These are phyloP conservation scores for Megaceryle alcyon DNA, from an alignment of 2,797 vertebrate genomes.

Conservation along the genomic window DNA sequence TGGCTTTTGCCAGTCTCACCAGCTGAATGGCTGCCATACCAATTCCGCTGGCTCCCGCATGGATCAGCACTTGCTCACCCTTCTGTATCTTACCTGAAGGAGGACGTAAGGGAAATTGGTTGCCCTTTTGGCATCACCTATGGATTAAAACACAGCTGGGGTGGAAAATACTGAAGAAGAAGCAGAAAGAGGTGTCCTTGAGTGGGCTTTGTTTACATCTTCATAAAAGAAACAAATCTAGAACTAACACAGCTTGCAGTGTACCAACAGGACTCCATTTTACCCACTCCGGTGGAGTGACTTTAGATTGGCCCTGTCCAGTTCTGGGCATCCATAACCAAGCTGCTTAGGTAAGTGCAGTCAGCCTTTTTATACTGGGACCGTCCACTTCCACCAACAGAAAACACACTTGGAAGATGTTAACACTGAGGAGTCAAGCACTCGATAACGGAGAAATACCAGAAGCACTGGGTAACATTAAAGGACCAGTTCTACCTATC, in stretches of 20 bases:
- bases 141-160: background rate
- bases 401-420: background rate
- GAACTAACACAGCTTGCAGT: background rate
- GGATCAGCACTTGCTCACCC: conserved; percentile 84
- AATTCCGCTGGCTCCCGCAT: conserved; percentile 86
- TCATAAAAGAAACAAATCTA: background rate
- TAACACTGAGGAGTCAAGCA: background rate
- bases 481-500: background rate
- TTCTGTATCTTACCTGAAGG: conserved; percentile 82
- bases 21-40: conserved; percentile 89
- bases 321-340: background rate
- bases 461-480: rapidly evolving
- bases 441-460: background rate
- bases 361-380: background rate
- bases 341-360: background rate
- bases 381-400: background rate
- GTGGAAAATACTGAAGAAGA: background rate
- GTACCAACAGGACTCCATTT: background rate
- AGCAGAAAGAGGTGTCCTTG: background rate
- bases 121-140: background rate
- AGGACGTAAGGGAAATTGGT: background rate
- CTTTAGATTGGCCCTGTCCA: background rate
- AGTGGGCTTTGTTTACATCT: background rate
- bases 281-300: background rate
- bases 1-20: conserved; percentile 77